Evolutionary conservation across 2,113 vertebrate species (phyloP).

Genomic region (Ptychochromis oligacanthus): DNA sequence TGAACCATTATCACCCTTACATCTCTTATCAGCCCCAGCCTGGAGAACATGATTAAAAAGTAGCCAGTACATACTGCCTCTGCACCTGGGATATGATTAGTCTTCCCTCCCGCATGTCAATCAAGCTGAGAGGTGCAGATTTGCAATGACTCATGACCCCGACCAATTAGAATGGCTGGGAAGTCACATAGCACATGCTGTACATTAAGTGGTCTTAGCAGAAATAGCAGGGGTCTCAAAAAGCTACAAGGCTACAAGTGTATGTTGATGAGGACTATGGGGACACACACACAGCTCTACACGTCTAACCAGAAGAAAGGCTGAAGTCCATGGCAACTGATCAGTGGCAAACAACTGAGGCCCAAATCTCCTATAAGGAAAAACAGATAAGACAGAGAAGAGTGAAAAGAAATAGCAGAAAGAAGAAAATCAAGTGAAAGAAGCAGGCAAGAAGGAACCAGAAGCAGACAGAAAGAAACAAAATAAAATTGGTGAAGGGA

Average conservation of each 20-base stretch:
- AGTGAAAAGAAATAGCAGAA: background rate
- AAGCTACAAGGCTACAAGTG: background rate
- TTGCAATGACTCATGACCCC: slow-evolving; percentile 41
- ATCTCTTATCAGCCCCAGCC: slow-evolving; percentile 74
- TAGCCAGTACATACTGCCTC: slow-evolving; percentile 51
- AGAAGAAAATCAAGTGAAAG: background rate
- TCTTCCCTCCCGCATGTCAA: slow-evolving; percentile 65
- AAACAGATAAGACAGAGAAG: background rate
- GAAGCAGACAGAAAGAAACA: background rate
- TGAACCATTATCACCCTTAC: slow-evolving; percentile 76
- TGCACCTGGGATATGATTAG: slow-evolving; percentile 58
- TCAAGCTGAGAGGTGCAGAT: slow-evolving; percentile 57
- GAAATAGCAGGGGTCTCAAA: background rate
- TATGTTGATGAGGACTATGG: slow-evolving; percentile 8
- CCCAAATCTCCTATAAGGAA: slow-evolving; percentile 1
- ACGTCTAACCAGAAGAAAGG: background rate
- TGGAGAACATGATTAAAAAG: slow-evolving; percentile 75
- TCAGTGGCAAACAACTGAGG: background rate
- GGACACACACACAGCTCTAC: background rate
- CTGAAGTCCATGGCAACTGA: background rate
- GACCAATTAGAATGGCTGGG: slow-evolving; percentile 63
- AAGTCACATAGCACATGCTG: slow-evolving; percentile 22
- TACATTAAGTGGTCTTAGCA: slow-evolving; percentile 16
- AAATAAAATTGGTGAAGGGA: background rate
- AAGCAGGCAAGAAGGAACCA: background rate